Conservation (phyloP, 1,140 invertebrate species). For the Neotoxoptera formosana region DNA sequence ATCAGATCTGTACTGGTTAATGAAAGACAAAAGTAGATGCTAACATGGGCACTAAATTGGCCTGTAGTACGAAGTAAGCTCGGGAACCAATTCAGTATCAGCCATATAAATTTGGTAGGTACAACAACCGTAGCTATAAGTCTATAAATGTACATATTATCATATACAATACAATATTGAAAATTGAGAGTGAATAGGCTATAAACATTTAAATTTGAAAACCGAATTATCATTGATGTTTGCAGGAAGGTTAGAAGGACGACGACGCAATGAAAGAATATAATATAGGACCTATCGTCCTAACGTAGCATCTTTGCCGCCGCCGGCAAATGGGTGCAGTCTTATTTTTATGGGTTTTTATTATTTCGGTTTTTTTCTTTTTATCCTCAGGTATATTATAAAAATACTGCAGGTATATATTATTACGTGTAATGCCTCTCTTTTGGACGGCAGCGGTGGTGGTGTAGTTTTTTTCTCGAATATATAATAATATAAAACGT, state of each 20-base stretch:
- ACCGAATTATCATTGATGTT: neutral
- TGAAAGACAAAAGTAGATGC: neutral
- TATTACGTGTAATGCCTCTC: neutral
- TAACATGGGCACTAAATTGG: neutral
- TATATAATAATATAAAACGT: conserved; percentile 54
- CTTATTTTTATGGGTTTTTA: conserved; percentile 55
- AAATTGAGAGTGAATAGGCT: neutral
- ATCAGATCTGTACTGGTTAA: neutral
- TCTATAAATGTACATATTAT: neutral
- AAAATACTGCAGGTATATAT: neutral
- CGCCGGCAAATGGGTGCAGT: conserved; percentile 51
- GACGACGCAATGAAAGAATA: neutral
- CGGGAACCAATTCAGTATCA: neutral
- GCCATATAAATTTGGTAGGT: neutral
- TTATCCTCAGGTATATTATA: conserved; percentile 29
- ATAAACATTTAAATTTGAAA: neutral
- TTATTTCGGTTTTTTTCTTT: conserved; percentile 43
- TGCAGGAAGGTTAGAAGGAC: neutral
- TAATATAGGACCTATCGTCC: neutral
- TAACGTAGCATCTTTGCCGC: conserved; percentile 15
- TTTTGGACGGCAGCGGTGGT: neutral
- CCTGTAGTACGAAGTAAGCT: neutral
- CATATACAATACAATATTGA: neutral
- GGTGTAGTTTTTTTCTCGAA: conserved; percentile 27
- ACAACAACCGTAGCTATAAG: neutral